These are phyloP conservation scores for Chaetoderma sp. DNA, from an alignment of 2,888 invertebrate species.

Conservation along the genomic window DNA sequence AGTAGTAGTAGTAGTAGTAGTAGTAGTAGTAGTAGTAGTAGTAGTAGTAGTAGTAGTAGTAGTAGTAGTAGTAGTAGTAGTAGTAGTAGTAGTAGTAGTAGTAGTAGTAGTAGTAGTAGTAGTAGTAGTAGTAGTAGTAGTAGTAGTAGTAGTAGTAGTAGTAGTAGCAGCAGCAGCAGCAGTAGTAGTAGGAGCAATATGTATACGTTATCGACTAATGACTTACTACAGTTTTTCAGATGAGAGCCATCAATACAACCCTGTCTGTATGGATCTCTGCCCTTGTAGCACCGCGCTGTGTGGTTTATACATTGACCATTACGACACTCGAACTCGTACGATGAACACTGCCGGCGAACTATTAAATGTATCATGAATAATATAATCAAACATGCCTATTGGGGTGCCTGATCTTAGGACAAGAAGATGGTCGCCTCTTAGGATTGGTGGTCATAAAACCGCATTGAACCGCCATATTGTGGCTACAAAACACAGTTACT, in stretches of 20 bases:
- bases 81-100: constrained; percentile 36
- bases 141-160: constrained; percentile 13
- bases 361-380: too few species aligned
- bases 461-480: too few species aligned
- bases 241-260: constrained; percentile 69
- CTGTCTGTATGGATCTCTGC: constrained; percentile 38
- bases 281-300: constrained; percentile 53
- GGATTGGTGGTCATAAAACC: too few species aligned
- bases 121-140: constrained; percentile 32
- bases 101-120: constrained; percentile 37
- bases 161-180: background rate
- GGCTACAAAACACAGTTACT: too few species aligned
- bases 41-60: constrained; percentile 26
- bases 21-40: constrained; percentile 31
- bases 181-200: background rate
- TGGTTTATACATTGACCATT: constrained; percentile 67
- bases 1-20: constrained; percentile 31
- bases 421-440: too few species aligned
- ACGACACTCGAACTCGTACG: constrained; percentile 59
- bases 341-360: constrained; percentile 40
- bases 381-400: too few species aligned
- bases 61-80: constrained; percentile 32
- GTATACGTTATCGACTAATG: background rate
- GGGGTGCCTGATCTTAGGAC: too few species aligned
- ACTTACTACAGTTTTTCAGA: constrained; percentile 69